Conservation (phyloP, 30 jellyfish, hydroid and myxozoan species). For the Euphysa ruthae region DNA sequence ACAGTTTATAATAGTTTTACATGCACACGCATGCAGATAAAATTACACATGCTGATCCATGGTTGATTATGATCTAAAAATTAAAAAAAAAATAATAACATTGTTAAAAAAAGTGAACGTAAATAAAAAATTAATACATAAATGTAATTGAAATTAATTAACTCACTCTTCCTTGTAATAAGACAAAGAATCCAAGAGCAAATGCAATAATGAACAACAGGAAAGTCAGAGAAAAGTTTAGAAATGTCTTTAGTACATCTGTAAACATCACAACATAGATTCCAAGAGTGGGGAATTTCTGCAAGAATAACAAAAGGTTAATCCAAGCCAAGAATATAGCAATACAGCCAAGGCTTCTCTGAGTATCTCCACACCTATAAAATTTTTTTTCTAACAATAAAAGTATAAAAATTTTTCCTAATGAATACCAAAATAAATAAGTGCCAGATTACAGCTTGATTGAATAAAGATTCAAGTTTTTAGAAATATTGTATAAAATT, state of each 20-base stretch:
- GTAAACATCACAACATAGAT: constrained; percentile 97
- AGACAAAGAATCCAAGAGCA: constrained; percentile 89
- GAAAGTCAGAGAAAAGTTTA: constrained; percentile 81
- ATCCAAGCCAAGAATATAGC: no score
- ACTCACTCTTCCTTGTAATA: constrained; percentile 50
- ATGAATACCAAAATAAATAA: no score
- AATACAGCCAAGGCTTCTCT: no score
- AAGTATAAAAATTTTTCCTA: no score
- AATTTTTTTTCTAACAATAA: no score
- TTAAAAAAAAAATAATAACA: neutral
- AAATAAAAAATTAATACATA: neutral
- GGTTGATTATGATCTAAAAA: neutral
- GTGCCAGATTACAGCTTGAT: no score
- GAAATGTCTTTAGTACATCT: constrained; percentile 83
- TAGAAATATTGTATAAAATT: no score
- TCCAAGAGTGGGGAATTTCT: constrained; percentile 95
- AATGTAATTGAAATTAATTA: neutral
- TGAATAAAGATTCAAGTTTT: no score
- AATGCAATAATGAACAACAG: constrained; percentile 82
- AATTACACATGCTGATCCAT: no score
- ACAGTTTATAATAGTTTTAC: no score
- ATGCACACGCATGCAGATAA: no score
- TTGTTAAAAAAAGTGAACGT: neutral
- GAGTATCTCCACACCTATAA: no score
- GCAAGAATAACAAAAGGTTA: constrained; percentile 86